These are phyloP conservation scores for Sinocyclocheilus rhinocerous DNA, from an alignment of 2,113 vertebrate genomes.

Conservation along the genomic window DNA sequence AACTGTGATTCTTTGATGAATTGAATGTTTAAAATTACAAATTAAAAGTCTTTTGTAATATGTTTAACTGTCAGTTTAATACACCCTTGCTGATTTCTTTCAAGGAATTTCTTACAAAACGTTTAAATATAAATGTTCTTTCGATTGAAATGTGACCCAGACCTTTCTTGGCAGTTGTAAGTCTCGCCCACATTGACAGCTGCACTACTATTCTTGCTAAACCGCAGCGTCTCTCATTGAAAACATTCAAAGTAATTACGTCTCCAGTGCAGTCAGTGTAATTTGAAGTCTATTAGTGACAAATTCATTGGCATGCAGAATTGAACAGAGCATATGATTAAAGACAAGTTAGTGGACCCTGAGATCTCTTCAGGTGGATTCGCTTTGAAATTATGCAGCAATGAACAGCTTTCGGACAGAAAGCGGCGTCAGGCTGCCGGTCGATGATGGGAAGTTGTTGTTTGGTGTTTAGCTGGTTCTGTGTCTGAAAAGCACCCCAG, in stretches of 20 bases:
- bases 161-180: background rate
- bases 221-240: slow-evolving; percentile 22
- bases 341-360: slow-evolving; percentile 38
- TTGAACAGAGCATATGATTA: slow-evolving; percentile 45
- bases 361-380: slow-evolving; percentile 34
- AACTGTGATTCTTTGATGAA: no score
- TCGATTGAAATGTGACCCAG: background rate
- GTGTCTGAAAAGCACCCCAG: slow-evolving; percentile 20
- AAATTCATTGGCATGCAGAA: slow-evolving; percentile 46
- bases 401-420: slow-evolving; percentile 35
- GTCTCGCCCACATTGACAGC: background rate
- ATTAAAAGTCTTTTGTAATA: background rate
- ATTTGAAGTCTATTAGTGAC: slow-evolving; percentile 46
- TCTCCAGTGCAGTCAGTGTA: slow-evolving; percentile 32
- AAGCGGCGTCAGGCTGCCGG: slow-evolving; percentile 17
- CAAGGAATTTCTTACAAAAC: background rate
- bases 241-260: slow-evolving; percentile 44
- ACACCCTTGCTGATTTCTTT: background rate
- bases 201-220: slow-evolving; percentile 20
- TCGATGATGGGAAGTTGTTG: slow-evolving; percentile 20
- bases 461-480: slow-evolving; percentile 13
- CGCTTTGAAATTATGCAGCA: slow-evolving; percentile 40
- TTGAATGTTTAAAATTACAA: no score
- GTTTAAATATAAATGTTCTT: background rate
- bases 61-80: background rate